These are phyloP conservation scores for Coelinius sp. DNA, from an alignment of 2,888 invertebrate genomes.

Conservation along the genomic window DNA sequence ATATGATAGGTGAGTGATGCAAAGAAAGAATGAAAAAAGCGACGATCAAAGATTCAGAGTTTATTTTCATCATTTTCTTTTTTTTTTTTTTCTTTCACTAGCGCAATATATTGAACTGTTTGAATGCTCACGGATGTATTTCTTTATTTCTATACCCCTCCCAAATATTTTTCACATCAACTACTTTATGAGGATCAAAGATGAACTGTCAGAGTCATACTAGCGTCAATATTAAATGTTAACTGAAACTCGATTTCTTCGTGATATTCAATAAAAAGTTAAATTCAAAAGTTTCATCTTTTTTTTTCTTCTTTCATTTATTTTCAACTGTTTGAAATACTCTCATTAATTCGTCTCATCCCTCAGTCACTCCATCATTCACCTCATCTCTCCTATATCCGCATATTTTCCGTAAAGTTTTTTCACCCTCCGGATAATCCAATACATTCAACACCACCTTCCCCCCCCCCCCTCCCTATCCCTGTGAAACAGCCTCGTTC, in stretches of 20 bases:
- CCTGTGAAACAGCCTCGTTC: not conserved
- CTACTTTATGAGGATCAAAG: not conserved
- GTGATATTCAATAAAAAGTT: slow-evolving; percentile 7
- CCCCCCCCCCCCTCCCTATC: not conserved
- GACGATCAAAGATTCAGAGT: slow-evolving; percentile 11
- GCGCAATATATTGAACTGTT: not conserved
- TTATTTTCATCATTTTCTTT: not conserved
- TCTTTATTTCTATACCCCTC: not conserved
- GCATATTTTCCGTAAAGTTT: slow-evolving; percentile 29
- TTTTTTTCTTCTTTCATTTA: not conserved
- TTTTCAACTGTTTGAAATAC: not conserved
- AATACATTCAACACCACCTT: not conserved
- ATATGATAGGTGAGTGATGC: not conserved
- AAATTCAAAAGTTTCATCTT: not conserved
- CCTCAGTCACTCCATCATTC: slow-evolving; percentile 6
- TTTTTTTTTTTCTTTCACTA: too few species aligned
- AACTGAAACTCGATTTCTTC: slow-evolving; percentile 1
- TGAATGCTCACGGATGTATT: not conserved
- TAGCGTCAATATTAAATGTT: slow-evolving; percentile 5
- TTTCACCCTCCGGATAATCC: slow-evolving; percentile 17
- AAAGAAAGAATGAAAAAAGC: slow-evolving; percentile 25
- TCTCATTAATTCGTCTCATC: slow-evolving; percentile 11
- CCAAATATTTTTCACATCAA: not conserved
- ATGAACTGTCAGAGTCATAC: not conserved
- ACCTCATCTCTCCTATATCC: not conserved